Conservation (phyloP, 2,113 vertebrate species). For the Gambusia holbrooki region DNA sequence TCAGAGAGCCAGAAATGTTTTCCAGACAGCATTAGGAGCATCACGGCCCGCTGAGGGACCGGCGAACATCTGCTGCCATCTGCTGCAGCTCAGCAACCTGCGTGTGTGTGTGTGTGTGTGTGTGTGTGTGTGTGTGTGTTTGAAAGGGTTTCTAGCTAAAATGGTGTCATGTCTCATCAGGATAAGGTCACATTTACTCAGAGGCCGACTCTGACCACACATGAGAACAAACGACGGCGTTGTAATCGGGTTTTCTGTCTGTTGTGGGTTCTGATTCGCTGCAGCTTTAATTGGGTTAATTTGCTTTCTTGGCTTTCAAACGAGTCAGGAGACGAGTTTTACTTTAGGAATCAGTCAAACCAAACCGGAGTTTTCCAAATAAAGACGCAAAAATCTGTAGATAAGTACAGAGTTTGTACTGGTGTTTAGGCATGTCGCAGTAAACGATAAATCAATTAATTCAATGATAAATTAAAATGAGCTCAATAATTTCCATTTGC, state of each 20-base stretch:
- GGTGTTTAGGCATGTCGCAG: too few relatives aligned
- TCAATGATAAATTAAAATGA: too few relatives aligned
- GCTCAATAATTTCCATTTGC: too few relatives aligned
- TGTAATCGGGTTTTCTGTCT: not conserved
- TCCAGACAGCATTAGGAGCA: constrained; percentile 51
- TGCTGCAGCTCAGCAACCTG: constrained; percentile 36
- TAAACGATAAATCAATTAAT: too few relatives aligned
- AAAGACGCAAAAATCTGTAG: too few relatives aligned
- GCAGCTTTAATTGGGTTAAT: not conserved
- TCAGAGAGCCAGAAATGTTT: constrained; percentile 53
- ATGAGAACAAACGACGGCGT: not conserved
- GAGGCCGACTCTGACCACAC: constrained; percentile 8
- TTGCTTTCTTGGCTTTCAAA: not conserved
- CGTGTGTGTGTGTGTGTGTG: constrained; percentile 29
- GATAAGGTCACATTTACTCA: constrained; percentile 52
- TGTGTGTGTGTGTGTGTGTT: constrained; percentile 37
- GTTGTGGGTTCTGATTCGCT: not conserved
- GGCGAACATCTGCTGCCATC: constrained; percentile 67
- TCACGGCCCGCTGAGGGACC: constrained; percentile 50
- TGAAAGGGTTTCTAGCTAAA: not conserved
- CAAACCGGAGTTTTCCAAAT: too few relatives aligned
- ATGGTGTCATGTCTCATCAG: constrained; percentile 56
- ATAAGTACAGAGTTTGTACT: too few relatives aligned
- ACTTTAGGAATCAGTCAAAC: not conserved
- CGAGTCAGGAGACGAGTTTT: not conserved